phyloP scores from a whole-genome alignment of 2,113 vertebrate genomes.

The Ailuropoda melanoleuca region DNA sequence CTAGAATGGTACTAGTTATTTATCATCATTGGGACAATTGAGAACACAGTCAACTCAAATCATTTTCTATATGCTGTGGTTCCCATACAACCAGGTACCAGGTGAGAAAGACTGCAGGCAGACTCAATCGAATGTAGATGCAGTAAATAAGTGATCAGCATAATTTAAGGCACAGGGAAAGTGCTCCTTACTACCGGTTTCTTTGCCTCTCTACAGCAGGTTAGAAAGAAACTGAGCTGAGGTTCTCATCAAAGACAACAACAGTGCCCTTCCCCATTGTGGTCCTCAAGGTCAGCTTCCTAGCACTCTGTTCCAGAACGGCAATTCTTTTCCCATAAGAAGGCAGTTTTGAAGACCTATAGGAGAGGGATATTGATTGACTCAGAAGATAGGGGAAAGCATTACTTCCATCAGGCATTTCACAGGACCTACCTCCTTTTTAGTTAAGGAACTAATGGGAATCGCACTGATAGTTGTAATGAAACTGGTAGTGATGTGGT shows the following conservation, averaged over 20 bases:
- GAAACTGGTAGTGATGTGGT: neutral
- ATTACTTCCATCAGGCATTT: neutral
- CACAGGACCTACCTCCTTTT: neutral
- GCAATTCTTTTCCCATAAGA: neutral
- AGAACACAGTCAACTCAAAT: neutral
- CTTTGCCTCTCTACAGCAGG: neutral
- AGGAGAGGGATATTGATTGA: neutral
- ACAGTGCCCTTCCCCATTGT: neutral
- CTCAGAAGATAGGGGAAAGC: rapidly evolving
- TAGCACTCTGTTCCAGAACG: neutral
- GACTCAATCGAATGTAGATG: neutral
- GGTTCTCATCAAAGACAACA: neutral
- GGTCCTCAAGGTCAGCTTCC: neutral
- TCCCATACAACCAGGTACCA: neutral
- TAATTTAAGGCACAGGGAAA: neutral
- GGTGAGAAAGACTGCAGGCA: neutral
- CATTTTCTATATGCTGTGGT: neutral
- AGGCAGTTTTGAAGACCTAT: neutral
- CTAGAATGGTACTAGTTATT: neutral
- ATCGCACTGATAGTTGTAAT: neutral
- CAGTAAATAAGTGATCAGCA: neutral
- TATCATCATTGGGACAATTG: neutral
- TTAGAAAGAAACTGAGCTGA: neutral
- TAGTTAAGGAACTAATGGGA: neutral
- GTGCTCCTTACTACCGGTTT: neutral